phyloP scores from a whole-genome alignment of 2,113 vertebrate genomes.

The Saguinus imperator region DNA sequence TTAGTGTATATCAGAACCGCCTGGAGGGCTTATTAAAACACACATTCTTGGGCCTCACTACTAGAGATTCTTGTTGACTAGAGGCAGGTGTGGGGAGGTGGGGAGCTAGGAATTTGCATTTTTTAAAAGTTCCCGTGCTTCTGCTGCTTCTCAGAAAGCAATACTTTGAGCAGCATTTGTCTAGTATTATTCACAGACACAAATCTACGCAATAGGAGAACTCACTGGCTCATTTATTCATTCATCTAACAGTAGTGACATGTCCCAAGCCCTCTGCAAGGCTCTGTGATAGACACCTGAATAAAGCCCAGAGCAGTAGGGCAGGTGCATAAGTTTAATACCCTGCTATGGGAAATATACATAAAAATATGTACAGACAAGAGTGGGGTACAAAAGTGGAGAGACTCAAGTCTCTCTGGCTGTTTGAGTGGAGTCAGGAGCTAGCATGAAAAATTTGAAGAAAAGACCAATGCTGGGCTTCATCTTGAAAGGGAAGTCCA shows the following conservation, averaged over 20 bases:
- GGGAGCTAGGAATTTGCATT: neutral
- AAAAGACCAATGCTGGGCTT: neutral
- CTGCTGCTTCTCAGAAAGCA: neutral
- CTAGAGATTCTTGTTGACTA: neutral
- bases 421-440: neutral
- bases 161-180: neutral
- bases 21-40: neutral
- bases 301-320: neutral
- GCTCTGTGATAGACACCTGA: neutral
- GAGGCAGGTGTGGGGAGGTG: rapidly evolving
- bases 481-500: neutral
- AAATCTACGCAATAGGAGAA: neutral
- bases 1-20: neutral
- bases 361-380: neutral
- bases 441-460: neutral
- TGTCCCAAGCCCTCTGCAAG: neutral
- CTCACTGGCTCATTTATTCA: neutral
- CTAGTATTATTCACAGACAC: neutral
- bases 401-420: neutral
- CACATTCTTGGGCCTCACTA: neutral
- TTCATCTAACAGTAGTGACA: neutral
- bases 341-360: neutral
- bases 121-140: neutral
- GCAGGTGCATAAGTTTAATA: neutral
- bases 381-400: neutral